Conservation (phyloP, 2,888 invertebrate genomes). For the Pterostichus niger region DNA sequence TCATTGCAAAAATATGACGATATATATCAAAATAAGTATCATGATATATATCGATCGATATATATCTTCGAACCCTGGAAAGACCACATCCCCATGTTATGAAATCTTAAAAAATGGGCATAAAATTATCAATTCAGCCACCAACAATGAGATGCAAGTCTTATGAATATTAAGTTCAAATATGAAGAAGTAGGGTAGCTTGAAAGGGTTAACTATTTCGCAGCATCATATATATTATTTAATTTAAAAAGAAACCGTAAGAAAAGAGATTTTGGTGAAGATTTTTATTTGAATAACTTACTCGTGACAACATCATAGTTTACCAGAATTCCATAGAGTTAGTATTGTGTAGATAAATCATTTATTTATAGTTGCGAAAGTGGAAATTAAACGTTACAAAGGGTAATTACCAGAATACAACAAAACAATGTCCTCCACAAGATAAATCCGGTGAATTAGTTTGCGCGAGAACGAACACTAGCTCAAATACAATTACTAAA, state of each 20-base stretch:
- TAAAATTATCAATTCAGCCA: constrained; percentile 10
- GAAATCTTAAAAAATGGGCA: neutral
- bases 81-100: neutral
- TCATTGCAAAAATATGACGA: too few species aligned
- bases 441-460: constrained; percentile 53
- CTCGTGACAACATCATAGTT: neutral
- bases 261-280: constrained; percentile 46
- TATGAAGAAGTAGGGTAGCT: neutral
- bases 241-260: constrained; percentile 30
- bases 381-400: constrained; percentile 55
- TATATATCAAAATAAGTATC: too few species aligned
- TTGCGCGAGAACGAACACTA: constrained; percentile 21
- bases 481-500: constrained; percentile 46
- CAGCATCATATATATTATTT: constrained; percentile 50
- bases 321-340: neutral
- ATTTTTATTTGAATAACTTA: constrained; percentile 39
- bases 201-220: constrained; percentile 25
- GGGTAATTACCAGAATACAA: constrained; percentile 50
- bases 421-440: constrained; percentile 55
- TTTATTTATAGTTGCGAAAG: constrained; percentile 60
- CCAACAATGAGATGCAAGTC: constrained; percentile 30
- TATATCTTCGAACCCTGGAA: too few species aligned
- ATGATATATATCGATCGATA: too few species aligned
- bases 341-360: constrained; percentile 43
- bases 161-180: constrained; percentile 30